Evolutionary conservation across 2,113 vertebrate genomes (phyloP).

Genomic region (Syrrhaptes paradoxus): DNA sequence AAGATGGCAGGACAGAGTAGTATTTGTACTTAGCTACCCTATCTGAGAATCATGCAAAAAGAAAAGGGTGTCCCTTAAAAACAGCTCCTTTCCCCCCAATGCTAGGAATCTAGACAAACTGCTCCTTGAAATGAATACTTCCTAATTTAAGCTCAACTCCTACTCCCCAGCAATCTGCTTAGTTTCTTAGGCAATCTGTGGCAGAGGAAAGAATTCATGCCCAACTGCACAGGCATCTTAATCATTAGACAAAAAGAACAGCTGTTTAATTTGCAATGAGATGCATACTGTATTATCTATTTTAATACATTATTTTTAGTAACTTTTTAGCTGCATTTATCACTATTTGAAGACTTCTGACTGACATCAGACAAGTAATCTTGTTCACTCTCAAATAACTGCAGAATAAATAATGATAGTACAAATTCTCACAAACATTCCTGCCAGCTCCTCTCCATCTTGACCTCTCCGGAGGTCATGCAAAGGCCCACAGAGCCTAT

Average conservation of each 20-base stretch:
- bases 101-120: not conserved
- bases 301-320: not conserved
- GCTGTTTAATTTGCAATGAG: not conserved
- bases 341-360: not conserved
- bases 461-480: not conserved
- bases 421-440: not conserved
- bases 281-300: not conserved
- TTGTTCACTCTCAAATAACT: not conserved
- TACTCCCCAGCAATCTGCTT: not conserved
- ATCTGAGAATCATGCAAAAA: not conserved
- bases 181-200: not conserved
- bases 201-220: not conserved
- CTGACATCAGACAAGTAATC: not conserved
- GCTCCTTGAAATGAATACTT: not conserved
- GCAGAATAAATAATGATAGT: not conserved
- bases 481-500: not conserved
- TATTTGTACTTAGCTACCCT: not conserved
- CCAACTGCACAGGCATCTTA: not conserved
- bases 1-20: not conserved
- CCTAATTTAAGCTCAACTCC: not conserved
- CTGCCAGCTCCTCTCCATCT: not conserved
- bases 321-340: not conserved
- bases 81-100: not conserved
- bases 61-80: not conserved
- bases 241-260: not conserved